Evolutionary conservation across 2,113 vertebrate genomes (phyloP).

Genomic region (Amblyornis subalaris): DNA sequence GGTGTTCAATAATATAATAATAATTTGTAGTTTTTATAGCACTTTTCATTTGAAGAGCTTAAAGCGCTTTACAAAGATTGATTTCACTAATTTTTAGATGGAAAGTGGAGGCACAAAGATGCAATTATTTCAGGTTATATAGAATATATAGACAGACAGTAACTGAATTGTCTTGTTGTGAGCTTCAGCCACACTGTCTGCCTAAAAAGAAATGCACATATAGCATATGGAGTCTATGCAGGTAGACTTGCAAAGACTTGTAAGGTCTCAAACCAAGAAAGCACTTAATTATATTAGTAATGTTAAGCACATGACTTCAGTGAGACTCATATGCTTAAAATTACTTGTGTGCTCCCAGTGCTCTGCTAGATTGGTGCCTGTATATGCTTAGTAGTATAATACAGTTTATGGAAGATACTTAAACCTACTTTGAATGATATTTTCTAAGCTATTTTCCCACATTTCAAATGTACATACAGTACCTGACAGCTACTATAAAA

Average conservation of each 20-base stretch:
- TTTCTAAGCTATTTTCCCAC: conserved; percentile 32
- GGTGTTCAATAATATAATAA: conserved; percentile 71
- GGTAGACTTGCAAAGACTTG: conserved; percentile 23
- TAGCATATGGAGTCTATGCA: not conserved
- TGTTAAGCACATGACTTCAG: conserved; percentile 13
- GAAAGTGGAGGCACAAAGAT: conserved; percentile 21
- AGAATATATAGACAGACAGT: not conserved
- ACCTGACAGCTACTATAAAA: conserved; percentile 12
- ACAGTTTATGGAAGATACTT: conserved; percentile 21
- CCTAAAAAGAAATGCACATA: not conserved
- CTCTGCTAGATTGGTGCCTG: not conserved
- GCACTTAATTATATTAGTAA: not conserved
- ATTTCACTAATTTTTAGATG: conserved; percentile 14
- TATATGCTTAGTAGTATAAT: not conserved
- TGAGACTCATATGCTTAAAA: conserved; percentile 20
- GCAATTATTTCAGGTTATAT: not conserved
- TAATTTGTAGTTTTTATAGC: conserved; percentile 58
- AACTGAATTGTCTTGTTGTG: not conserved
- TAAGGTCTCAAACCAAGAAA: conserved; percentile 13
- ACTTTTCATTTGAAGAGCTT: conserved; percentile 56
- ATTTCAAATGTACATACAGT: conserved; percentile 25
- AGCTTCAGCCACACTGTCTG: not conserved
- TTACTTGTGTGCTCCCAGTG: conserved; percentile 11
- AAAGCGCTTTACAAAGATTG: conserved; percentile 35
- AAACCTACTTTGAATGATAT: not conserved